phyloP scores from a whole-genome alignment of 2,888 invertebrate species.

The Sussaba pulchella region DNA sequence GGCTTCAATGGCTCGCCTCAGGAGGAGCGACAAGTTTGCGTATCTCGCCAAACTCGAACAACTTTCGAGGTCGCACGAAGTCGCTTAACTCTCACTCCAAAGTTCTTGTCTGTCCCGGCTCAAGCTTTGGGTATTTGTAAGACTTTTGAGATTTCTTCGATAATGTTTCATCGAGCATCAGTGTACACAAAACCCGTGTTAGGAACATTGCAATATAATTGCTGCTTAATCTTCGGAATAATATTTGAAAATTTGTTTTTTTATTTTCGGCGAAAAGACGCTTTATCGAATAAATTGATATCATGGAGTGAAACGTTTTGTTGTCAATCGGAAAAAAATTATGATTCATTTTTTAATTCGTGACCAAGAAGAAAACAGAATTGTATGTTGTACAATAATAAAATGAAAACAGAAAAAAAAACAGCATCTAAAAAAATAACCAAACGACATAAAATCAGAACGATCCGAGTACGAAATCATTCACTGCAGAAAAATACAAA shows the following conservation, averaged over 20 bases:
- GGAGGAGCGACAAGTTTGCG: slow-evolving; percentile 38
- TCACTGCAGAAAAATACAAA: too few relatives aligned
- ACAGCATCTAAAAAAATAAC: too few relatives aligned
- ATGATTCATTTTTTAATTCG: too few relatives aligned
- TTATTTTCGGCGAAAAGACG: too few relatives aligned
- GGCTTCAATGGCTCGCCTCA: slow-evolving; percentile 14
- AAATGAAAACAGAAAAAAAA: too few relatives aligned
- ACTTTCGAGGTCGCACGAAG: slow-evolving; percentile 57
- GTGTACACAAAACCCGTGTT: background rate
- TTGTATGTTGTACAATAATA: too few relatives aligned
- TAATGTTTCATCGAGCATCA: slow-evolving; percentile 25
- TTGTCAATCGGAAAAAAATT: too few relatives aligned
- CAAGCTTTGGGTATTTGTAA: slow-evolving; percentile 4
- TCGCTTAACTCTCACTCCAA: slow-evolving; percentile 51
- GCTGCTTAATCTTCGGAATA: background rate
- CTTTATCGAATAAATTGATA: too few relatives aligned
- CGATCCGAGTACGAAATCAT: too few relatives aligned
- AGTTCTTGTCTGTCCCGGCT: slow-evolving; percentile 40
- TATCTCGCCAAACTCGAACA: slow-evolving; percentile 46
- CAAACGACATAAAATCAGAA: too few relatives aligned
- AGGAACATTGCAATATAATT: background rate
- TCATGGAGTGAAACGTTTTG: too few relatives aligned
- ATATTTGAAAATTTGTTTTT: background rate
- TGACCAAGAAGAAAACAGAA: too few relatives aligned
- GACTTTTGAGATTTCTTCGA: slow-evolving; percentile 29